phyloP scores from a whole-genome alignment of 1,140 invertebrate species.

The Caerostris darwini region DNA sequence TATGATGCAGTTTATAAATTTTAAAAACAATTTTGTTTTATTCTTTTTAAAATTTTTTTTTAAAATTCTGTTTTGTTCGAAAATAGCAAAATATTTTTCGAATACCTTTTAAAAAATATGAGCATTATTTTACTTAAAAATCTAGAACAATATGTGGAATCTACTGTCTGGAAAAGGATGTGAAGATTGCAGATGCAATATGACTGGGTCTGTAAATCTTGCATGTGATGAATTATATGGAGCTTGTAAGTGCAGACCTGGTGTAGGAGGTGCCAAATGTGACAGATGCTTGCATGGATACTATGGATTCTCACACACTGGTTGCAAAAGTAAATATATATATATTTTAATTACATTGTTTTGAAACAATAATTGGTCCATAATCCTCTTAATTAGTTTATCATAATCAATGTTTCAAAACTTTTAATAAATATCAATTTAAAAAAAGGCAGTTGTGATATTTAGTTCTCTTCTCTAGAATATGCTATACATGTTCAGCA shows the following conservation, averaged over 20 bases:
- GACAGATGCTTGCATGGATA: conserved; percentile 89
- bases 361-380: not conserved
- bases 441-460: too few relatives aligned
- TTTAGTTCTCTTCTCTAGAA: too few relatives aligned
- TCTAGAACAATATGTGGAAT: conserved; percentile 89
- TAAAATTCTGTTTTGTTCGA: not conserved
- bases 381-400: too few relatives aligned
- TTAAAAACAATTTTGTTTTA: too few relatives aligned
- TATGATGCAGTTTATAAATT: too few relatives aligned
- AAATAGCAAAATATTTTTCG: not conserved
- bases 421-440: too few relatives aligned
- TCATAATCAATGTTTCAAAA: too few relatives aligned
- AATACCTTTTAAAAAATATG: not conserved
- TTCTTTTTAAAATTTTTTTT: too few relatives aligned
- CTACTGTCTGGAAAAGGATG: conserved; percentile 87
- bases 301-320: conserved; percentile 91
- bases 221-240: conserved; percentile 90
- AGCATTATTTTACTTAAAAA: not conserved
- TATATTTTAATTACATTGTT: not conserved
- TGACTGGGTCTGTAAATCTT: conserved; percentile 86
- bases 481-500: too few relatives aligned
- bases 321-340: conserved; percentile 81
- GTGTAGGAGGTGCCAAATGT: conserved; percentile 91
- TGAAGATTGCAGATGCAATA: conserved; percentile 88
- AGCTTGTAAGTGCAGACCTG: conserved; percentile 91